Base-by-base conservation (phyloP, 2,113 vertebrate genomes). In the Lasiurus borealis region DNA sequence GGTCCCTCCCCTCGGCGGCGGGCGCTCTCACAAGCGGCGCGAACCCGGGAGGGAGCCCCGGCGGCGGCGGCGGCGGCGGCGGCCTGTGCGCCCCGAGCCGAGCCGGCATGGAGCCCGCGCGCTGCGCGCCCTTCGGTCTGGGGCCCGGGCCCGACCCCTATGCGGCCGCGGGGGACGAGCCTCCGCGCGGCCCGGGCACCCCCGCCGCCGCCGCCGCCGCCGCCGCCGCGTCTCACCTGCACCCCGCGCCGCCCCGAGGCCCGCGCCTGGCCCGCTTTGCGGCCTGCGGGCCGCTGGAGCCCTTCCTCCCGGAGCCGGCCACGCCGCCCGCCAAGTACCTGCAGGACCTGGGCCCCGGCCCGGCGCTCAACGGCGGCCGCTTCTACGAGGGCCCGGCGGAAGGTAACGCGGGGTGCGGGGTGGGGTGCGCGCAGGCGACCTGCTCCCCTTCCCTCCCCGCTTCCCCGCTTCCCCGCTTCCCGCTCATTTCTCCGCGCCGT, bases 71-170 rank as follows among this genome's bases (percentile, higher is more conserved):
- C 94, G 88, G 93, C 94, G 88, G 93, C 94, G 88, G 93, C 92
- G 93, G 94, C 97, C 97, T 86, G 62, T 85, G 95, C 46, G 95
- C 96, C 96, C 97, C 62, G 54, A 93, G 95, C 95, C 50, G 50
- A 5, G 10, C 46, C 90, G 93, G 97, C 96, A 99, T 99, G 99
- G 99, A 99, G 97, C 97, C 98, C 36, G 98, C 98, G 93, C 98
- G 94, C 95, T 98, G 99, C 97, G 97, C 98, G 98, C 96, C 98
- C 89, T 99, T 99, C 90, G 97, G 97, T 86, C 96, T 98, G 73
- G 98, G 98, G 95, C 97, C 95, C 78, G 98, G 97, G 94, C 16
- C 80, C 5, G 66, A 90, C 86, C 82, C 96, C 57, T 98, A 96
- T 44, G 44, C 81, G 14, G 62, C 95, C 71, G 3, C 87, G 0